Percentiles rank a stretch among this genome's conserved stretches.
These are phyloP conservation scores for Chrysochloris asiatica DNA, from an alignment of 2,113 vertebrate species.

Conservation along the genomic window DNA sequence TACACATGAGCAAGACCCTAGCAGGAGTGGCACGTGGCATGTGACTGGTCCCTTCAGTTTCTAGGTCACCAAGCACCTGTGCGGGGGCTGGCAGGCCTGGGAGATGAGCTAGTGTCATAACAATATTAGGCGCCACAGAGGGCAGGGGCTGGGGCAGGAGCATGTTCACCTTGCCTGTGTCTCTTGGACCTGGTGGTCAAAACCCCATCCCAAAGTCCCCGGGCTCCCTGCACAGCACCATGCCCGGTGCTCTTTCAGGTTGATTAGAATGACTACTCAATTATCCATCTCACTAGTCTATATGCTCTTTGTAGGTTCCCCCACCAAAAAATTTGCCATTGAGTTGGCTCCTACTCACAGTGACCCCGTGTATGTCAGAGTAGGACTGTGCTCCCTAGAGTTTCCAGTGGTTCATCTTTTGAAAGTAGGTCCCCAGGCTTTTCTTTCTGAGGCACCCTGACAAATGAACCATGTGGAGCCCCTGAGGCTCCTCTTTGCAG, in stretches of 20 bases:
- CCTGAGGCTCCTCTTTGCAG: not conserved
- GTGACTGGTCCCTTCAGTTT: no score
- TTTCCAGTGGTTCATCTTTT: not conserved
- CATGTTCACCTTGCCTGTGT: not conserved
- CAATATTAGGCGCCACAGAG: no score
- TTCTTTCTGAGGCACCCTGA: not conserved
- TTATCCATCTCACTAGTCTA: not conserved
- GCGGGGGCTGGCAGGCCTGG: no score
- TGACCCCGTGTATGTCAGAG: not conserved
- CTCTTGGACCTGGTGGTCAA: not conserved
- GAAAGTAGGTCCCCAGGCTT: not conserved
- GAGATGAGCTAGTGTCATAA: no score
- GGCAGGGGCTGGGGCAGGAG: no score
- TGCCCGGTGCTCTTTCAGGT: not conserved
- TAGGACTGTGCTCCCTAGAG: not conserved
- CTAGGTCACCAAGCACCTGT: no score
- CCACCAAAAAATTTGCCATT: not conserved
- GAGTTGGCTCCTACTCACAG: not conserved
- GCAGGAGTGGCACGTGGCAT: not conserved
- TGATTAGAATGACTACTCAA: no score
- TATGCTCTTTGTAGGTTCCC: not conserved
- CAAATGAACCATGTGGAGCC: no score
- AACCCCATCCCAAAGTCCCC: not conserved
- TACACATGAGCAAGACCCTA: not conserved
- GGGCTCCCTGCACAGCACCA: fast-evolving